Evolutionary conservation across 2,888 invertebrate species (phyloP).

Genomic region (Eupeodes latifasciatus): DNA sequence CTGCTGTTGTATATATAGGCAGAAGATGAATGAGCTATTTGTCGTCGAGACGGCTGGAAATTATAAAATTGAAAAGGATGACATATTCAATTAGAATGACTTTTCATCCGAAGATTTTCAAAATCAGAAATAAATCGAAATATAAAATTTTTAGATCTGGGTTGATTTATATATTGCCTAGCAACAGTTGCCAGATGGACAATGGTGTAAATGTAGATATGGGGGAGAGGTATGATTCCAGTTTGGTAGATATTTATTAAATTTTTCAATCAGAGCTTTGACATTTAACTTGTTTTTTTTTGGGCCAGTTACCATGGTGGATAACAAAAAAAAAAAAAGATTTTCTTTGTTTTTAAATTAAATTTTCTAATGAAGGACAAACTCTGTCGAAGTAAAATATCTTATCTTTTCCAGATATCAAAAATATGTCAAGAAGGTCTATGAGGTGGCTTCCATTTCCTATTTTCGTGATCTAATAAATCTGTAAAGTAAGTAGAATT

Average conservation of each 20-base stretch:
- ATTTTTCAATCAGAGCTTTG: background rate
- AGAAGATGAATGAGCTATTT: conserved; percentile 69
- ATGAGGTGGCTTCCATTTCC: too few relatives aligned
- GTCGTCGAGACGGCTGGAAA: conserved; percentile 70
- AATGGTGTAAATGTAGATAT: background rate
- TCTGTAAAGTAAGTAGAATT: too few relatives aligned
- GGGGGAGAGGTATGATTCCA: background rate
- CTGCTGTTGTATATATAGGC: conserved; percentile 10
- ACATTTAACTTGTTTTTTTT: background rate
- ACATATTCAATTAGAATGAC: conserved; percentile 57
- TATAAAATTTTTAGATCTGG: background rate
- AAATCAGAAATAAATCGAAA: conserved; percentile 3
- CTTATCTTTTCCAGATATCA: too few relatives aligned
- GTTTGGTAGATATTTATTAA: background rate
- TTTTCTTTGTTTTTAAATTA: too few relatives aligned
- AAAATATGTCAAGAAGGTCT: too few relatives aligned
- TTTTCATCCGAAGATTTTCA: conserved; percentile 6
- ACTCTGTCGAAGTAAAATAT: too few relatives aligned
- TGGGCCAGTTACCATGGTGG: too few relatives aligned
- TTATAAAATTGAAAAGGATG: conserved; percentile 55
- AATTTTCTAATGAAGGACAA: too few relatives aligned
- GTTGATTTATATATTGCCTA: background rate
- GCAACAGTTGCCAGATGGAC: conserved; percentile 50
- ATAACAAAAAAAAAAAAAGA: too few relatives aligned
- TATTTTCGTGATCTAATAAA: too few relatives aligned